Evolutionary conservation across 30 jellyfish, hydroid and myxozoan genomes (phyloP).

Genomic region (Catostylus mosaicus): DNA sequence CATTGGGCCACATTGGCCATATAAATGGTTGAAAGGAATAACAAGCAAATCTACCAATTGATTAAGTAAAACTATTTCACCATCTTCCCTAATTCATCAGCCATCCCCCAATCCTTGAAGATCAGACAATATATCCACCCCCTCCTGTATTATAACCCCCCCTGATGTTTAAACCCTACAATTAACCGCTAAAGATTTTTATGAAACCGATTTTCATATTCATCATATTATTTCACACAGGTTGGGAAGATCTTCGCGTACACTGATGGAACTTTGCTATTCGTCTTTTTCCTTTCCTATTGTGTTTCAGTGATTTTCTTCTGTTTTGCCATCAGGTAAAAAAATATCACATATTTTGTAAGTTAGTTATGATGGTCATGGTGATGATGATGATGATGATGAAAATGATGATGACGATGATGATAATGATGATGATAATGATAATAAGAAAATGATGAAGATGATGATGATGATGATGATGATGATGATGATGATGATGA

Average conservation of each 20-base stretch:
- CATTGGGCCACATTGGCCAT: too few species aligned
- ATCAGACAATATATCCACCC: too few species aligned
- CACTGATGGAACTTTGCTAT: constrained; percentile 62
- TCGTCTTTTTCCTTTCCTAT: constrained; percentile 78
- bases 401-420: background rate
- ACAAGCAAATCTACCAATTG: too few species aligned
- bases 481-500: background rate
- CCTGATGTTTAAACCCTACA: too few species aligned
- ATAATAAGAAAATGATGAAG: background rate
- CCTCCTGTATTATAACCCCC: too few species aligned
- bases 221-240: constrained; percentile 23
- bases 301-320: constrained; percentile 53
- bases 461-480: background rate
- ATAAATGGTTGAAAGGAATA: too few species aligned
- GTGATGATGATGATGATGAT: background rate
- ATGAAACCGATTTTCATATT: too few species aligned
- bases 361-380: background rate
- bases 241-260: constrained; percentile 74
- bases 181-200: too few species aligned
- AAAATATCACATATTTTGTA: too few species aligned
- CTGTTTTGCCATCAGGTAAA: constrained; percentile 81
- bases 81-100: too few species aligned
- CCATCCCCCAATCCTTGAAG: too few species aligned
- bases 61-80: too few species aligned
- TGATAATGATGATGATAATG: background rate